These are phyloP conservation scores for Sylvilagus bachmani DNA, from an alignment of 2,113 vertebrate species.

Conservation along the genomic window DNA sequence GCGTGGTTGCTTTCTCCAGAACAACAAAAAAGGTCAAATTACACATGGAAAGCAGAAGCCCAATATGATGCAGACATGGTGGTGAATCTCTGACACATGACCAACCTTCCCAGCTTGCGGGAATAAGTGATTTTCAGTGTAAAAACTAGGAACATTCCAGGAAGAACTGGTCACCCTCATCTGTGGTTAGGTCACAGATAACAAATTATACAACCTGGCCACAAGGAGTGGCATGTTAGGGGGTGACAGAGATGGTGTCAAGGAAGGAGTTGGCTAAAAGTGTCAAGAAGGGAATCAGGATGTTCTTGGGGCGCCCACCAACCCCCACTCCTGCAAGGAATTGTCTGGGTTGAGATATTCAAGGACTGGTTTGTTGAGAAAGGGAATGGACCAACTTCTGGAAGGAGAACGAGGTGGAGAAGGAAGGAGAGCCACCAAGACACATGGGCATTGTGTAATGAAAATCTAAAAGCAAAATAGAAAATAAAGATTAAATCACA, in stretches of 20 bases:
- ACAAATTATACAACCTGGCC: neutral
- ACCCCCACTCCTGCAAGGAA: neutral
- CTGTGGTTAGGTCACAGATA: too few species aligned
- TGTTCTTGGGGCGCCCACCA: rapidly evolving
- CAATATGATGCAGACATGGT: neutral
- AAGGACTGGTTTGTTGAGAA: neutral
- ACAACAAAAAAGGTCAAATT: neutral
- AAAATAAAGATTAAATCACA: neutral
- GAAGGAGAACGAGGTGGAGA: neutral
- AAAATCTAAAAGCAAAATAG: neutral
- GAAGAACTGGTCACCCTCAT: rapidly evolving
- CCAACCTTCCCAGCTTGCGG: neutral
- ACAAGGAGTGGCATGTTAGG: neutral
- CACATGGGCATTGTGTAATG: too few species aligned
- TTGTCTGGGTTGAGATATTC: neutral
- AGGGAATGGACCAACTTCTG: neutral
- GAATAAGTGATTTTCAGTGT: neutral
- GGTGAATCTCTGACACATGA: neutral
- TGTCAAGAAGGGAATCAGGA: neutral
- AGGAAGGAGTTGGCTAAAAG: neutral
- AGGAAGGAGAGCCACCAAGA: neutral
- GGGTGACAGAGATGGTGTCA: rapidly evolving
- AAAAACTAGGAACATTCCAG: neutral
- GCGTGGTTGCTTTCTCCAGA: neutral
- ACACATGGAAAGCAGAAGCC: neutral